Conservation (phyloP, 2,797 vertebrate genomes). For the Vireo griseus region DNA sequence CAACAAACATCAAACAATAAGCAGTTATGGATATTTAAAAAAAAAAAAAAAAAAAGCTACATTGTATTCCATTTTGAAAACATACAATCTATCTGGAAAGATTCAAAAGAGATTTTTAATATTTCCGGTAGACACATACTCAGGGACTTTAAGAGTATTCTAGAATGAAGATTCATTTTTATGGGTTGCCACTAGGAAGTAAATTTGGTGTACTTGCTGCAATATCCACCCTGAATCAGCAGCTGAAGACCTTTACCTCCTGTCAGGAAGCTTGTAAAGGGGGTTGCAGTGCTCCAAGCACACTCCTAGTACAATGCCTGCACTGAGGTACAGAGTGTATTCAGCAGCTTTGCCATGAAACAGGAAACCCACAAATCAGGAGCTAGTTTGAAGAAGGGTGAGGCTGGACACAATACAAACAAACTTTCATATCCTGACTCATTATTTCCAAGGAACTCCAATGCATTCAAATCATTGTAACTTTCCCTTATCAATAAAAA, state of each 20-base stretch:
- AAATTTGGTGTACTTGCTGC: neutral
- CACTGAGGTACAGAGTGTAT: neutral
- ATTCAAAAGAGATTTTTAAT: neutral
- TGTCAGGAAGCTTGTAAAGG: neutral
- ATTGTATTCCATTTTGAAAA: neutral
- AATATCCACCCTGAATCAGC: neutral
- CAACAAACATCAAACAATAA: neutral
- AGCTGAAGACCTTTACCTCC: neutral
- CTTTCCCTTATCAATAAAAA: neutral
- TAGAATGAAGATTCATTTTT: neutral
- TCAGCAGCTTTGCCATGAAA: neutral
- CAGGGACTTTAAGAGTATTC: neutral
- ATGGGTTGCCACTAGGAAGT: neutral
- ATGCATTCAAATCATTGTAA: neutral
- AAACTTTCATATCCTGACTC: neutral
- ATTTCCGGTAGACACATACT: neutral
- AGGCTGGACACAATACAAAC: slow-evolving; percentile 3
- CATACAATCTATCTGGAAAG: neutral
- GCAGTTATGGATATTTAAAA: neutral
- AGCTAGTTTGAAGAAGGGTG: neutral
- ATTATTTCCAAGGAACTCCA: slow-evolving; percentile 10
- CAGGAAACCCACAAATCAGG: neutral
- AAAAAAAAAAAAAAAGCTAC: too few relatives aligned
- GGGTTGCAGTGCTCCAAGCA: neutral
- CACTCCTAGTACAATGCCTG: accelerated